Evolutionary conservation across 2,888 invertebrate genomes (phyloP).

Genomic region (Andrena minutula): DNA sequence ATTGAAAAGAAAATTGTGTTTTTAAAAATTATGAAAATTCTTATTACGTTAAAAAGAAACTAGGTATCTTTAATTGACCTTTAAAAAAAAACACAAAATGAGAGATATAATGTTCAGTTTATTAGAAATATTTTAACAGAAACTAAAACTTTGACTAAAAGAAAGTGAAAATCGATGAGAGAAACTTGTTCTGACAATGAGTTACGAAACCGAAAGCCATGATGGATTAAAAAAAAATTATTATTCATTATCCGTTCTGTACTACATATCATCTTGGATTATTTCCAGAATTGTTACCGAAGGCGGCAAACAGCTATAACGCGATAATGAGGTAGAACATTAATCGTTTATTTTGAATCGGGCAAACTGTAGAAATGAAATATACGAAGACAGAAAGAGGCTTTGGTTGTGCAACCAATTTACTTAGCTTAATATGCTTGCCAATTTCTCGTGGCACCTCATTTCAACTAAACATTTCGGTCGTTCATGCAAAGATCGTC

Average conservation of each 20-base stretch:
- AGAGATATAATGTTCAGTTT: not conserved
- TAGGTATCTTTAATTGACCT: no score
- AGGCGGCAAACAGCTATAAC: constrained; percentile 1
- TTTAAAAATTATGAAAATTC: no score
- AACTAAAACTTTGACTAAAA: no score
- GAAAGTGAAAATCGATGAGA: no score
- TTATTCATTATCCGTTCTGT: not conserved
- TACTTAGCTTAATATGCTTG: constrained; percentile 9
- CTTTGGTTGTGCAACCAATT: constrained; percentile 38
- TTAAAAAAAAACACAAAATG: no score
- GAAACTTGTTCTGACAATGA: not conserved
- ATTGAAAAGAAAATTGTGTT: not conserved
- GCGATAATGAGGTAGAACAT: constrained; percentile 34
- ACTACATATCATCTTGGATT: constrained; percentile 31
- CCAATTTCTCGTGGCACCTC: constrained; percentile 8
- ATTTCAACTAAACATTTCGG: constrained; percentile 8
- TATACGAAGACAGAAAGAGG: constrained; percentile 1
- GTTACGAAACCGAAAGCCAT: not conserved
- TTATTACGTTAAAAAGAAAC: no score
- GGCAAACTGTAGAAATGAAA: constrained; percentile 23
- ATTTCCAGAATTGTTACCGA: constrained; percentile 47
- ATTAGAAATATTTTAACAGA: not conserved
- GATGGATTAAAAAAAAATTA: not conserved
- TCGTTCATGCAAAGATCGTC: constrained; percentile 1
- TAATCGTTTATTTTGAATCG: constrained; percentile 54